These are phyloP conservation scores for silkworm (Bombyx mori) DNA, from an alignment of 1,140 invertebrate genomes.

Conservation along the genomic window ASM3026992v2 NC_085114.1:8965501-8966000, in stretches of 20 bases:
- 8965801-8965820: conserved; percentile 52
- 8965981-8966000: conserved; percentile 3
- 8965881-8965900: conserved; percentile 29
- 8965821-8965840: conserved; percentile 37
- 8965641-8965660: neutral
- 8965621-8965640: too few relatives aligned
- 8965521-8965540: too few relatives aligned
- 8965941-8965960: too few relatives aligned
- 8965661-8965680: conserved; percentile 12
- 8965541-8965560: too few relatives aligned
- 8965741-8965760: conserved; percentile 45
- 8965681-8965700: conserved; percentile 24
- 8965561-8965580: too few relatives aligned
- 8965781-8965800: conserved; percentile 45
- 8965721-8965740: conserved; percentile 41
- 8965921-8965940: too few relatives aligned
- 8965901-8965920: conserved; percentile 4
- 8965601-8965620: too few relatives aligned
- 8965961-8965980: neutral
- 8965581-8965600: too few relatives aligned
- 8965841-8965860: conserved; percentile 46
- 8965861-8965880: conserved; percentile 40
- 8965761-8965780: conserved; percentile 32
- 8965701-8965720: conserved; percentile 45
- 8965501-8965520: too few relatives aligned